Evolutionary conservation across 2,888 invertebrate species (phyloP), one percentile per base, ranked within the genome.

Genomic region (Linhomoeus sp.): DNA sequence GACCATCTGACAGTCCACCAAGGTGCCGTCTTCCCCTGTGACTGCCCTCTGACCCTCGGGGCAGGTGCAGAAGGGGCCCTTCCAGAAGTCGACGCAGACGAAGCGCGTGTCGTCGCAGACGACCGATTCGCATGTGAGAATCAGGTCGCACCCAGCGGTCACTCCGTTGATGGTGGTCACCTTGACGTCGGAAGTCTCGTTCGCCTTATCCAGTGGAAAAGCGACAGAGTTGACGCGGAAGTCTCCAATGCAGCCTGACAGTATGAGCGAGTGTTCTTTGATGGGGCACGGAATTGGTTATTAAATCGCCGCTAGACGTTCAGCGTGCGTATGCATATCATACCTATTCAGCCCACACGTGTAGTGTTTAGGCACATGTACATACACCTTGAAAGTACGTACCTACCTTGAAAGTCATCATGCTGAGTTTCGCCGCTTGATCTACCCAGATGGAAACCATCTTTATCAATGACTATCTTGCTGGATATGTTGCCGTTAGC

Each of bases 31-130:
- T 41, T 80, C 12, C 17, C 20, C 24, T 7, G 7, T n/a, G n/a
- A n/a, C n/a, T n/a, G n/a, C n/a, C n/a, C n/a, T n/a, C n/a, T n/a
- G n/a, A n/a, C n/a, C n/a, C n/a, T n/a, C n/a, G n/a, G 59, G 56
- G 48, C 62, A 94, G 85, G 88, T 86, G 85, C 94, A 94, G 67
- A 90, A 88, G 63, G 87, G 86, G 69, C 85, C 83, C 68, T 92
- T 92, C 92, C 94, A 94, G 17, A 92, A 76, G 70, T 87, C 90
- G 53, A 85, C 81, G 70, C 88, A 92, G 62, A 85, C 85, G 67
- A 87, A 86, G 15, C 84, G 86, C 62, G 82, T 82, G 0, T 82
- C 81, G 64, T 90, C 92, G 61, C 56, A 59, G 17, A 48, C 48
- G 25, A 49, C 84, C 66, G 85, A 84, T 55, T 82, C 81, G 65